Evolutionary conservation across 2,797 vertebrate species (phyloP).

Genomic region (Euphonia xanthogaster): DNA sequence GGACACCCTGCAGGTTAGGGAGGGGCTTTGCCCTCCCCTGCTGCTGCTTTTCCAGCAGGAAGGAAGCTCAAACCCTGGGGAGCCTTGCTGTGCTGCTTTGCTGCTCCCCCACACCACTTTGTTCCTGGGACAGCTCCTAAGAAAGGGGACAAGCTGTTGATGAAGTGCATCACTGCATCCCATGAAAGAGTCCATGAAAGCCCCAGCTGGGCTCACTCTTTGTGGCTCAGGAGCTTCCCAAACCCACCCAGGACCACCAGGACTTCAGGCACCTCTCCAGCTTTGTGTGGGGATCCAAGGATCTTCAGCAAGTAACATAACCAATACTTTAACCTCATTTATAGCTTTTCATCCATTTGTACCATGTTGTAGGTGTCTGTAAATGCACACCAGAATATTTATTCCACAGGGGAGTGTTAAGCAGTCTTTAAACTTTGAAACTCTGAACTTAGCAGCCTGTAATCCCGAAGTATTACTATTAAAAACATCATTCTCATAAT

Average conservation of each 20-base stretch:
- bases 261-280: not conserved
- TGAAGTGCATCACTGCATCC: not conserved
- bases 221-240: not conserved
- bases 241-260: too few relatives aligned
- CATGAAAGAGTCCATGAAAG: not conserved
- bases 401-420: not conserved
- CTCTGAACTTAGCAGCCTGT: not conserved
- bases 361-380: not conserved
- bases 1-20: not conserved
- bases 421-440: not conserved
- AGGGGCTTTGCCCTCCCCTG: not conserved
- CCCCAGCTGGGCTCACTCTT: not conserved
- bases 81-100: not conserved
- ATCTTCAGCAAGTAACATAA: not conserved
- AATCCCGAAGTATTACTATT: not conserved
- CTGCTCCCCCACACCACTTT: not conserved
- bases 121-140: not conserved
- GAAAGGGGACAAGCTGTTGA: not conserved
- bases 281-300: not conserved
- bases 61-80: rapidly evolving
- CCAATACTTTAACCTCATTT: not conserved
- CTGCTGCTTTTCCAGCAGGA: not conserved
- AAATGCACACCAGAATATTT: not conserved
- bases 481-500: not conserved
- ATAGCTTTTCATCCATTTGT: not conserved